Evolutionary conservation across 2,797 vertebrate genomes (phyloP).

Genomic region (Catamblyrhynchus diadema): DNA sequence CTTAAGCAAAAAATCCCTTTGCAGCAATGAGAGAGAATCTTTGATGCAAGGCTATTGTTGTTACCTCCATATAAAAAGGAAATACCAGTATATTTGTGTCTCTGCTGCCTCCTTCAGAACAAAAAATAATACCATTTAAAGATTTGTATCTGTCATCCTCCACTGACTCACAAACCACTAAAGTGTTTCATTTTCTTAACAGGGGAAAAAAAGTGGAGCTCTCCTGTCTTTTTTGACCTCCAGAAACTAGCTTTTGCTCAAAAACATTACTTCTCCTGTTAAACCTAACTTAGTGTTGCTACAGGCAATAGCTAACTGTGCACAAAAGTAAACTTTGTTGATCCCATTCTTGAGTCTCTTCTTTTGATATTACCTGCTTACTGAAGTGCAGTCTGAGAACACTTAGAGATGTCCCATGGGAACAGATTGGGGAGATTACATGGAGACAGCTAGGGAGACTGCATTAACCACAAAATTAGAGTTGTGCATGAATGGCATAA

Average conservation of each 20-base stretch:
- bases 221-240: not conserved
- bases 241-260: not conserved
- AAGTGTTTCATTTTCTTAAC: not conserved
- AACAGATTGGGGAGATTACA: not conserved
- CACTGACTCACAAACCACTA: not conserved
- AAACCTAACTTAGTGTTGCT: not conserved
- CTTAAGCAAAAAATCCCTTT: conserved; percentile 4
- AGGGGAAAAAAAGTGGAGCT: not conserved
- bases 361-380: not conserved
- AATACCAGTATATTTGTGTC: not conserved
- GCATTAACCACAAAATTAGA: not conserved
- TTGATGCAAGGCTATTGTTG: not conserved
- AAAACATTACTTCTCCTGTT: not conserved
- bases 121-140: not conserved
- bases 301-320: not conserved
- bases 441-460: not conserved
- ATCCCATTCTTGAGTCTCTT: not conserved
- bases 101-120: not conserved
- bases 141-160: not conserved
- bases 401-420: not conserved
- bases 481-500: not conserved
- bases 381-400: not conserved
- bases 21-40: not conserved
- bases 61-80: not conserved
- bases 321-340: not conserved